Percentiles rank a stretch among this genome's conserved stretches.
Conservation (phyloP, 2,888 invertebrate genomes). For the Desoria tigrina region DNA sequence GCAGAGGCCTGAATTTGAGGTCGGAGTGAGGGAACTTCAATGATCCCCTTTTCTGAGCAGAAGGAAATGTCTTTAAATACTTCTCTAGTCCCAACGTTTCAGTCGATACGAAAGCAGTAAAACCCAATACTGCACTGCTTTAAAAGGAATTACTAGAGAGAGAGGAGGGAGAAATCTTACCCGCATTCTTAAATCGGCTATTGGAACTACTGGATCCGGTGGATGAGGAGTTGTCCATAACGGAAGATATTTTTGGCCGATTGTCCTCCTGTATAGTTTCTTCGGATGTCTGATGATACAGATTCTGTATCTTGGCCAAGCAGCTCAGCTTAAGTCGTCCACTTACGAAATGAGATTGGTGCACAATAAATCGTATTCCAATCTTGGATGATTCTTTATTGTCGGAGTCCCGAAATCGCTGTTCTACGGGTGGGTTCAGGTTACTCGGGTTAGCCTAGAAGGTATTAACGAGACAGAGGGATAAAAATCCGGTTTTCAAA, state of each 20-base stretch:
- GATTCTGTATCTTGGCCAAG: slow-evolving; percentile 33
- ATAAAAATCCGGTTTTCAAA: neutral
- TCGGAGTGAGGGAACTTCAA: too few species aligned
- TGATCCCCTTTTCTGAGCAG: too few species aligned
- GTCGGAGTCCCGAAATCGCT: slow-evolving; percentile 27
- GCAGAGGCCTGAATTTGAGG: too few species aligned
- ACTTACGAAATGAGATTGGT: slow-evolving; percentile 32
- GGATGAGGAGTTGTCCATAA: slow-evolving; percentile 40
- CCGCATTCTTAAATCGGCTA: slow-evolving; percentile 33
- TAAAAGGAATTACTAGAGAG: too few species aligned
- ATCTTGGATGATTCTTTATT: slow-evolving; percentile 36
- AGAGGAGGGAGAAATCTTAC: slow-evolving; percentile 19
- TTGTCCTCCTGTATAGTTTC: slow-evolving; percentile 33
- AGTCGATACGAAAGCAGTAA: too few species aligned
- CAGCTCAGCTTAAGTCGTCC: slow-evolving; percentile 39
- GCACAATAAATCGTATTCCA: slow-evolving; percentile 30
- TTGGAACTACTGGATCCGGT: slow-evolving; percentile 29
- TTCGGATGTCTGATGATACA: slow-evolving; percentile 35
- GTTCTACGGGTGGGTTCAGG: slow-evolving; percentile 25
- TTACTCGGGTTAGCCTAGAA: slow-evolving; percentile 30
- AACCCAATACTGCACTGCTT: too few species aligned
- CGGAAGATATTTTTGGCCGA: slow-evolving; percentile 38
- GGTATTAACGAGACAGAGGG: neutral
- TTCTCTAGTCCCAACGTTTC: too few species aligned
- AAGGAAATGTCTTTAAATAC: too few species aligned